Evolutionary conservation across 2,113 vertebrate species (phyloP).

Genomic region (Octodon degus): DNA sequence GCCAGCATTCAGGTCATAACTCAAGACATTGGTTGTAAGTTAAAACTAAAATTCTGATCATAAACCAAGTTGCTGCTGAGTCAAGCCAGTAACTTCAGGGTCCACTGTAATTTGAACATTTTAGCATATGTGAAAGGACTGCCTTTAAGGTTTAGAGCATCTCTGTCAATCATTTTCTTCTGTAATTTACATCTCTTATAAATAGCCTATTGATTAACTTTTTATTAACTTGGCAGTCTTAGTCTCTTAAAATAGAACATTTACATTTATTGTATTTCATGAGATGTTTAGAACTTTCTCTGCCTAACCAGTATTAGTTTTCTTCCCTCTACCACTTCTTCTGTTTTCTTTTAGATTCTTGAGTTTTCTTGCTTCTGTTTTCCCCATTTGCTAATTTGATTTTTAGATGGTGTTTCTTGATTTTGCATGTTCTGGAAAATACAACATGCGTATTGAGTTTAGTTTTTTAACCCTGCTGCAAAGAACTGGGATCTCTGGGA

Average conservation of each 20-base stretch:
- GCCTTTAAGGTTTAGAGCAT: neutral
- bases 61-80: no score
- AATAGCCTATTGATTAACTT: constrained; percentile 1
- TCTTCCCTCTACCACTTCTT: neutral
- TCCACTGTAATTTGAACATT: neutral
- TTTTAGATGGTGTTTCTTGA: constrained; percentile 12
- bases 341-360: neutral
- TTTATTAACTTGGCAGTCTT: neutral
- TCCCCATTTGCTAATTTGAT: neutral
- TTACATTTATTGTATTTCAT: neutral
- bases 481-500: neutral
- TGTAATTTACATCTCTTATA: neutral
- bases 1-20: no score
- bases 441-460: neutral
- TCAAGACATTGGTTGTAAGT: no score
- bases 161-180: neutral
- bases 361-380: neutral
- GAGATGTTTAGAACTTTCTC: neutral
- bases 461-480: neutral
- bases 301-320: neutral
- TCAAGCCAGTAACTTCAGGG: neutral
- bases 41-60: no score
- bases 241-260: neutral
- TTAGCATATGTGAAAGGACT: neutral
- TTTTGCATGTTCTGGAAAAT: neutral